Evolutionary conservation across 2,888 invertebrate genomes (phyloP).

Genomic region (Cantharis rufa): DNA sequence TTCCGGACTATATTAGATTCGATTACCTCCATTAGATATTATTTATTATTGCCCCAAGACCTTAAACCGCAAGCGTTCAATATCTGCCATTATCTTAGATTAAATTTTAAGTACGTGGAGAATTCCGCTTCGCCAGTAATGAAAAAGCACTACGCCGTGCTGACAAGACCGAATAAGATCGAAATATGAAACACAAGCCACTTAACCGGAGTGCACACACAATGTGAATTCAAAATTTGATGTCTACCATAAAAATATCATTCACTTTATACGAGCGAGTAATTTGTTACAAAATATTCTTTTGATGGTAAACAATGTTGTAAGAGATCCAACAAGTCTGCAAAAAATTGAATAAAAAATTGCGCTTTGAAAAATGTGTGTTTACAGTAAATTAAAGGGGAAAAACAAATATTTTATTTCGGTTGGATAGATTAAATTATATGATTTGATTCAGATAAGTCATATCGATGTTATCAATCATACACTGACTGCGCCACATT

Average conservation of each 20-base stretch:
- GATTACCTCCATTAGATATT: conserved; percentile 39
- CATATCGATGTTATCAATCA: background rate
- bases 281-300: background rate
- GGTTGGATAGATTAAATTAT: background rate
- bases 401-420: background rate
- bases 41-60: conserved; percentile 36
- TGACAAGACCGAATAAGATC: background rate
- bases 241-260: background rate
- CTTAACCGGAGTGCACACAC: background rate
- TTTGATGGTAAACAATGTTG: background rate
- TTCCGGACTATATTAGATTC: conserved; percentile 29
- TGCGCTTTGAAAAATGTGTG: no score
- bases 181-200: background rate
- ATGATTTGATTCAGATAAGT: background rate
- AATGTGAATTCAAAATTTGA: background rate
- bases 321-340: background rate
- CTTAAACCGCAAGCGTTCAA: conserved; percentile 31
- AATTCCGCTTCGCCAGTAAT: background rate
- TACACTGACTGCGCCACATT: background rate
- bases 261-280: background rate
- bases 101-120: conserved; percentile 11
- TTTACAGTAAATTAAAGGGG: background rate
- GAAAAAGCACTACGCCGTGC: background rate
- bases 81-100: conserved; percentile 31
- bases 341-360: background rate